Evolutionary conservation across 2,888 invertebrate species (phyloP).

Genomic region (Drosophila mercatorum): DNA sequence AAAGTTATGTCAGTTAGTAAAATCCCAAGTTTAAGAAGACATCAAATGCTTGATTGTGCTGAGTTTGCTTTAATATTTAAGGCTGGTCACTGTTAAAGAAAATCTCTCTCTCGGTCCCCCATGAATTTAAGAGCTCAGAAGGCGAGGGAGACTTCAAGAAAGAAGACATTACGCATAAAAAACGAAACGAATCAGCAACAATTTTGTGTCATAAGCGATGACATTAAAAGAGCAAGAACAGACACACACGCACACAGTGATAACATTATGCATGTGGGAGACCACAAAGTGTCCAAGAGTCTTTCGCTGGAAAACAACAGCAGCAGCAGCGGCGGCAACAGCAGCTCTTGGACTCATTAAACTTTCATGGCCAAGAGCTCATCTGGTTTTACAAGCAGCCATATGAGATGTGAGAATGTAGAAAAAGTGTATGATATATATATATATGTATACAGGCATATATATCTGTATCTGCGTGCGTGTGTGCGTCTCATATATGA

Average conservation of each 20-base stretch:
- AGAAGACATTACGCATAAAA: slow-evolving; percentile 47
- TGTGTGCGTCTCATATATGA: slow-evolving; percentile 13
- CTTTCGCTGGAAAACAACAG: slow-evolving; percentile 21
- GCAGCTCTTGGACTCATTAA: slow-evolving; percentile 56
- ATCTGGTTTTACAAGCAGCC: slow-evolving; percentile 46
- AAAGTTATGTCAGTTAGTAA: slow-evolving; percentile 8
- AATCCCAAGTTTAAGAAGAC: not conserved
- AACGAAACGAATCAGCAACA: slow-evolving; percentile 66
- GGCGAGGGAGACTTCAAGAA: slow-evolving; percentile 5
- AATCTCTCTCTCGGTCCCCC: not conserved
- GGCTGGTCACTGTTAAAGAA: not conserved
- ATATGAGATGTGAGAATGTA: slow-evolving; percentile 31
- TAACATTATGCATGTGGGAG: slow-evolving; percentile 36
- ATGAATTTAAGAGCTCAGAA: not conserved
- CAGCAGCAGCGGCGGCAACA: not conserved
- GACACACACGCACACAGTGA: slow-evolving; percentile 1
- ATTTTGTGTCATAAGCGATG: slow-evolving; percentile 64
- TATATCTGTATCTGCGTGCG: slow-evolving; percentile 15
- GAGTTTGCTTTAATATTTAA: slow-evolving; percentile 14
- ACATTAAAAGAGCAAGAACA: slow-evolving; percentile 49
- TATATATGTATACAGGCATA: not conserved
- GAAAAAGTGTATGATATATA: slow-evolving; percentile 30
- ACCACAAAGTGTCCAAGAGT: slow-evolving; percentile 42
- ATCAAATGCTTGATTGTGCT: not conserved
- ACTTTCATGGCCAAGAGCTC: slow-evolving; percentile 66